Percentiles rank a stretch among this genome's conserved stretches.
Evolutionary conservation across 2,113 vertebrate species (phyloP).

Genomic region (Sterrhoptilus dennistouni): DNA sequence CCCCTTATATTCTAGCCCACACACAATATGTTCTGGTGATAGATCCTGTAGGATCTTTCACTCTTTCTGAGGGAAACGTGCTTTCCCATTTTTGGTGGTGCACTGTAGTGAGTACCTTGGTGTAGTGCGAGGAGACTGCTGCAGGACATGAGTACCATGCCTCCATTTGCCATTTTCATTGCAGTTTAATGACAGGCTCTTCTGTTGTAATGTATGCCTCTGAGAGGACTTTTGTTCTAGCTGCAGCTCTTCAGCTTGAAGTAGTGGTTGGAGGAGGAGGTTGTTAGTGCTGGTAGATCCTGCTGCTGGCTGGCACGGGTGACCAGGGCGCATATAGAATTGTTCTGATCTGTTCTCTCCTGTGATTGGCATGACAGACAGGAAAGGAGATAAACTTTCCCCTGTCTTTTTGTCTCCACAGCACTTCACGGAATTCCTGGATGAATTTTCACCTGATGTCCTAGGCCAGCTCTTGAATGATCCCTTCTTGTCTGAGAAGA

Average conservation of each 20-base stretch:
- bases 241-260: background rate
- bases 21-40: background rate
- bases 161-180: background rate
- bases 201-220: background rate
- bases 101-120: background rate
- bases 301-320: background rate
- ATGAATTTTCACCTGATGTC: slow-evolving; percentile 95
- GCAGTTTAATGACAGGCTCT: background rate
- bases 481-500: slow-evolving; percentile 92
- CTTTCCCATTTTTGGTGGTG: background rate
- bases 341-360: background rate
- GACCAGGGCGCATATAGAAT: background rate
- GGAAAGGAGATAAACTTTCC: background rate
- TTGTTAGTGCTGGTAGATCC: background rate
- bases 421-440: slow-evolving; percentile 96
- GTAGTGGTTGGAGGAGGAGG: background rate
- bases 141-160: background rate
- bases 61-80: background rate
- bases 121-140: background rate
- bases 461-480: slow-evolving; percentile 95
- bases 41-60: background rate
- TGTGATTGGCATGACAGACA: background rate
- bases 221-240: slow-evolving; percentile 13
- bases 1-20: background rate
- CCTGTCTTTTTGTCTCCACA: slow-evolving; percentile 46